Evolutionary conservation across 1,140 invertebrate species (phyloP).

Genomic region (Drosophila orena): DNA sequence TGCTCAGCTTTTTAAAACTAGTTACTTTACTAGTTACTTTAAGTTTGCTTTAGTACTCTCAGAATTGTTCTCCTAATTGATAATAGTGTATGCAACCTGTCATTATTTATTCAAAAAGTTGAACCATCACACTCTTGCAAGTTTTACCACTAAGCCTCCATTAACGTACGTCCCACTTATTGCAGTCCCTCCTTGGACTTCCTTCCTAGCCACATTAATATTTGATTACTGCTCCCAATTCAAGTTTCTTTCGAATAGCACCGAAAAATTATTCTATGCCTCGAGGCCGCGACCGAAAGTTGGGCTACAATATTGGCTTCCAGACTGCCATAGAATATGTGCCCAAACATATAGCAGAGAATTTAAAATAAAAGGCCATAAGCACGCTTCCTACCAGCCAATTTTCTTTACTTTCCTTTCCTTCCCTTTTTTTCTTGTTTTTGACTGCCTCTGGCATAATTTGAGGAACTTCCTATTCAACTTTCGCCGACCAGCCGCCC

Average conservation of each 20-base stretch:
- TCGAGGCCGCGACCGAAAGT: slow-evolving; percentile 29
- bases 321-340: slow-evolving; percentile 16
- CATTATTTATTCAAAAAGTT: slow-evolving; percentile 17
- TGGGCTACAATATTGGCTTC: slow-evolving; percentile 38
- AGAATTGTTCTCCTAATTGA: slow-evolving; percentile 7
- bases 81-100: background rate
- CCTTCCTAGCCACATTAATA: slow-evolving; percentile 26
- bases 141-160: background rate
- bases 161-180: slow-evolving; percentile 14
- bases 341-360: slow-evolving; percentile 42
- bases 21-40: too few relatives aligned
- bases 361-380: slow-evolving; percentile 46
- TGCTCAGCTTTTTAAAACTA: too few relatives aligned
- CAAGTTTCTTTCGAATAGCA: slow-evolving; percentile 26
- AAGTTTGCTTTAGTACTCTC: background rate
- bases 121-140: background rate
- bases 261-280: slow-evolving; percentile 25
- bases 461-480: slow-evolving; percentile 59
- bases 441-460: slow-evolving; percentile 50
- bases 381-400: slow-evolving; percentile 30
- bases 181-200: background rate
- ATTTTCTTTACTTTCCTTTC: slow-evolving; percentile 38
- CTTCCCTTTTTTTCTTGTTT: slow-evolving; percentile 8
- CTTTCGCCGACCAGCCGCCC: slow-evolving; percentile 44
- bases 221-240: slow-evolving; percentile 39